These are phyloP conservation scores for Actinia equina DNA, from an alignment of 64 coral and sea anemone species.

Conservation along the genomic window DNA sequence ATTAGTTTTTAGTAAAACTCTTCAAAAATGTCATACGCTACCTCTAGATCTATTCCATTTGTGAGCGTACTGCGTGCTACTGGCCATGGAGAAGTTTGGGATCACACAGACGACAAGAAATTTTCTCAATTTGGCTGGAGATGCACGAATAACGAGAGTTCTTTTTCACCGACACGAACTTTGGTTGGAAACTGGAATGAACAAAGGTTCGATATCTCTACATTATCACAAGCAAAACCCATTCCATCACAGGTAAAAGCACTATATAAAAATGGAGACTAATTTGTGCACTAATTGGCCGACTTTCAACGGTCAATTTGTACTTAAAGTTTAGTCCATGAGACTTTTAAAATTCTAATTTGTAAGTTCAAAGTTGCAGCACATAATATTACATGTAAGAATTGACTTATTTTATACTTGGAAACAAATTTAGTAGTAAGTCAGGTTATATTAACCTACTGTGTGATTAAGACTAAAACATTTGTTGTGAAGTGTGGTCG, in stretches of 20 bases:
- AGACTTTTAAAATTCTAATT: no score
- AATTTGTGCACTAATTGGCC: not conserved
- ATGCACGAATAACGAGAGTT: slow-evolving; percentile 93
- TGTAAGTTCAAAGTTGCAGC: no score
- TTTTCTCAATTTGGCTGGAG: slow-evolving; percentile 94
- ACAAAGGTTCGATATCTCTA: slow-evolving; percentile 91
- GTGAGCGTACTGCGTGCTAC: slow-evolving; percentile 87
- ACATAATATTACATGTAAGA: no score
- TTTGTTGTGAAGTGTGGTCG: no score
- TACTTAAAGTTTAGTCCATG: no score
- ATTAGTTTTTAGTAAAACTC: not conserved
- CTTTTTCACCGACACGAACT: slow-evolving; percentile 69
- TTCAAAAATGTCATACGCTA: slow-evolving; percentile 63
- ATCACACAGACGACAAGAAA: slow-evolving; percentile 96
- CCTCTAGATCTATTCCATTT: slow-evolving; percentile 76
- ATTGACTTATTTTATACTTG: no score
- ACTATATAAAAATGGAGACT: not conserved
- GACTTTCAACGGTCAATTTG: no score
- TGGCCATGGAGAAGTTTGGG: slow-evolving; percentile 98
- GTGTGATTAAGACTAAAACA: no score
- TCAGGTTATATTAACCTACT: no score
- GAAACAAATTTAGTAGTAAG: no score
- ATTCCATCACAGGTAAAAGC: slow-evolving; percentile 86
- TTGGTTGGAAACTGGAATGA: slow-evolving; percentile 97
- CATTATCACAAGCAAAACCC: slow-evolving; percentile 79